Base-by-base conservation (phyloP, 2,888 invertebrate species). In the Pimpla rufipes region DNA sequence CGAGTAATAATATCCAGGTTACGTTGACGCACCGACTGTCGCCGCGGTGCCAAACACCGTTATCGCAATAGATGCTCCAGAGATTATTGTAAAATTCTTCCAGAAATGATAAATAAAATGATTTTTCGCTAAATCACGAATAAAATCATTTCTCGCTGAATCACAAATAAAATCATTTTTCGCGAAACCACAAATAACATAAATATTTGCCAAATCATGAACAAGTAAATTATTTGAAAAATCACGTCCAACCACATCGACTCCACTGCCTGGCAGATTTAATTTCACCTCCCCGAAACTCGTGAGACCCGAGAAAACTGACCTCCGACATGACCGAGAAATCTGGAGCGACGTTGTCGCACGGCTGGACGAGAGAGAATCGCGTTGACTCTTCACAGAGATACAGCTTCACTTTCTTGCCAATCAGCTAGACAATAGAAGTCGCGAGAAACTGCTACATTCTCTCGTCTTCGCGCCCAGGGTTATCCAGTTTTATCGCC, bases 291-390 rank as follows among this genome's bases (percentile, higher is more conserved):
- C 50, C 23, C 1, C 42, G 18, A 45, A 42, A 67, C 23, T 4
- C 37, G 18, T 3, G 10, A 62, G 13, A 42, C 37, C 23, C 18
- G 0, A 35, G 35, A 40, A 50, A 13, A 50, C 21, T 77, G 59
- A 77, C n/a, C 13, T 77, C 35, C n/a, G 59, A 62, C 50, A 10
- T 11, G n/a, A 50, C 37, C 21, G 40, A 21, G 37, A 77, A 62
- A 62, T 62, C 62, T 78, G 40, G 67, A 68, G 59, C 77, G 8
- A 62, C 13, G 13, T 37, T 59, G 23, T 47, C 57, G 23, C 16
- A 42, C 52, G 18, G 18, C 40, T 40, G 18, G 23, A 55, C 57
- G 45, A 16, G 76, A 67, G 68, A 70, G 52, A 50, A 52, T 40
- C 40, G 50, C 23, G 23, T 29, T 16, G 37, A 40, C 13, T 5